Percentiles rank a stretch among this genome's conserved stretches.
phyloP scores from a whole-genome alignment of 2,888 invertebrate species.

The Protonemura montana region DNA sequence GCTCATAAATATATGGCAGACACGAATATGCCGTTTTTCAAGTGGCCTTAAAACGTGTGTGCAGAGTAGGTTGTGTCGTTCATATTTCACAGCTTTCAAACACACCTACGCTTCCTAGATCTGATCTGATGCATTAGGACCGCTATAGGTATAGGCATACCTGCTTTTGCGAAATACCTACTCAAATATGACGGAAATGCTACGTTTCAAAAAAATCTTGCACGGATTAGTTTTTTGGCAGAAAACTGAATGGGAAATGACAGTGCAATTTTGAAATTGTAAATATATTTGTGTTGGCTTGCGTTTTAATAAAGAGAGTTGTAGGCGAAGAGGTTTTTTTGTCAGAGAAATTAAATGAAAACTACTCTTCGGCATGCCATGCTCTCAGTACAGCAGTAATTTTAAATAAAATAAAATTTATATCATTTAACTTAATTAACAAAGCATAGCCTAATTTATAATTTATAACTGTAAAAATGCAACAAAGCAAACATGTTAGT shows the following conservation, averaged over 20 bases:
- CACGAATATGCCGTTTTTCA: conserved; percentile 18
- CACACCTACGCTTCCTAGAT: background rate
- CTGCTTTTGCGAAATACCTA: background rate
- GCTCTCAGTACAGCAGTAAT: background rate
- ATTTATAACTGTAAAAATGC: background rate
- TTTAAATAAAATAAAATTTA: background rate
- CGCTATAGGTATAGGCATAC: background rate
- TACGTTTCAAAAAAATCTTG: background rate
- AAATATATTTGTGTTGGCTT: too few relatives aligned
- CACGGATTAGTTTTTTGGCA: background rate
- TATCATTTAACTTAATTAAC: background rate
- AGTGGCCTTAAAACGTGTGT: conserved; percentile 22
- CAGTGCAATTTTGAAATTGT: too few relatives aligned
- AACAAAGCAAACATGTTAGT: too few relatives aligned
- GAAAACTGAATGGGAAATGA: background rate
- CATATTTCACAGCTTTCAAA: conserved; percentile 34
- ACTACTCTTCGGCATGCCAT: background rate
- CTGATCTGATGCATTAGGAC: conserved; percentile 16
- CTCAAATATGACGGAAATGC: background rate
- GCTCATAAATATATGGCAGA: conserved; percentile 26
- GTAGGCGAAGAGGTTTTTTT: background rate
- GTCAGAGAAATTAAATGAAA: background rate
- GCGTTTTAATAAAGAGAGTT: too few relatives aligned
- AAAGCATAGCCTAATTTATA: background rate
- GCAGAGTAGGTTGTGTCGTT: conserved; percentile 7